phyloP scores from a whole-genome alignment of 2,113 vertebrate species.

The Sakesphorus luctuosus region DNA sequence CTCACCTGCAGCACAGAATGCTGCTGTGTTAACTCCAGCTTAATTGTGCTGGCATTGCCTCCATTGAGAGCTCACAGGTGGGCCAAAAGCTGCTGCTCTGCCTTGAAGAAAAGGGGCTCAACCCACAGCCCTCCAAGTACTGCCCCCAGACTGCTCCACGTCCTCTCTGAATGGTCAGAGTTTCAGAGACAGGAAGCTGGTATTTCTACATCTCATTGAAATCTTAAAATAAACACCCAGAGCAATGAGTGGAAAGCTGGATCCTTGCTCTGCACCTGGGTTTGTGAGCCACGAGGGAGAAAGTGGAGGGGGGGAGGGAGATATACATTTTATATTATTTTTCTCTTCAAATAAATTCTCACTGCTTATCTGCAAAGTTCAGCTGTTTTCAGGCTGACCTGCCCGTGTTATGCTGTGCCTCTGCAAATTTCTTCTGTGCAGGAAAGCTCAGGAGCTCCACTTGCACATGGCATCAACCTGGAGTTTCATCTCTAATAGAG shows the following conservation, averaged over 20 bases:
- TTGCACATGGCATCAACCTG: neutral
- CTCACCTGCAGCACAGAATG: neutral
- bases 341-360: slow-evolving; percentile 21
- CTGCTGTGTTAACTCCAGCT: neutral
- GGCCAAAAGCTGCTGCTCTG: neutral
- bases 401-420: neutral
- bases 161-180: rapidly evolving
- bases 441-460: slow-evolving; percentile 1
- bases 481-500: neutral
- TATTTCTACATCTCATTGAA: neutral
- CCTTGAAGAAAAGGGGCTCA: neutral
- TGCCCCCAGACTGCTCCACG: neutral
- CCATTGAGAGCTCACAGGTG: rapidly evolving
- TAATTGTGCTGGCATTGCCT: rapidly evolving
- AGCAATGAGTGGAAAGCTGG: neutral
- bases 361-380: slow-evolving; percentile 57
- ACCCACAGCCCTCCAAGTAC: rapidly evolving
- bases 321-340: neutral
- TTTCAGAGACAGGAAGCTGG: neutral
- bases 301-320: neutral
- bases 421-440: neutral
- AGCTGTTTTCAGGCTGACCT: slow-evolving; percentile 58
- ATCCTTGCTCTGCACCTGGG: neutral
- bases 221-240: neutral
- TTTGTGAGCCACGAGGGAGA: neutral